phyloP scores from a whole-genome alignment of 1,140 invertebrate genomes.

The Papilio dardanus region DNA sequence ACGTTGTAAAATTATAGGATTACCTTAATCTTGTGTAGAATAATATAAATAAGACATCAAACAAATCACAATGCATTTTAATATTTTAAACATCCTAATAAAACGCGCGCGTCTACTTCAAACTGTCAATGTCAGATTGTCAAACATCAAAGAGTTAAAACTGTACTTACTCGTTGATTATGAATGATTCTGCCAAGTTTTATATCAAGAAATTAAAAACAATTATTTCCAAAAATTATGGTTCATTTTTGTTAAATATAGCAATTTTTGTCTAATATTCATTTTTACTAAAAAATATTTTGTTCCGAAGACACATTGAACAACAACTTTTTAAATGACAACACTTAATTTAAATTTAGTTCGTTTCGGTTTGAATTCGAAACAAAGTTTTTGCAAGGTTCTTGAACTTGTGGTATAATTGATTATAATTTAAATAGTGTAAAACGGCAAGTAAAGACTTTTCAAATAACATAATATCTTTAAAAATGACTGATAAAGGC shows the following conservation, averaged over 20 bases:
- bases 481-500: conserved; percentile 58
- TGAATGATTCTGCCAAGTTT: not conserved
- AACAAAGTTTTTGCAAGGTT: not conserved
- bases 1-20: not conserved
- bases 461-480: conserved; percentile 3
- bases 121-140: not conserved
- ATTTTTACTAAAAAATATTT: not conserved
- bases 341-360: conserved; percentile 29
- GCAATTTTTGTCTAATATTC: not conserved
- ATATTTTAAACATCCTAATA: not conserved
- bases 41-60: not conserved
- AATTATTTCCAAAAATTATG: no score
- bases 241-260: no score
- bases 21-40: not conserved
- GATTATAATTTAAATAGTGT: not conserved
- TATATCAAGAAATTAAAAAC: not conserved
- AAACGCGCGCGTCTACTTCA: not conserved
- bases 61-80: not conserved
- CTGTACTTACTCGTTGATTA: not conserved
- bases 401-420: not conserved
- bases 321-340: conserved; percentile 10
- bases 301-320: not conserved
- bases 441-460: not conserved
- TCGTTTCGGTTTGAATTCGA: conserved; percentile 9
- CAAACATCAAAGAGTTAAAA: not conserved